Percentiles rank a stretch among this genome's conserved stretches.
These are phyloP conservation scores for Halichoeres trimaculatus DNA, from an alignment of 2,113 vertebrate species.

Conservation along the genomic window DNA sequence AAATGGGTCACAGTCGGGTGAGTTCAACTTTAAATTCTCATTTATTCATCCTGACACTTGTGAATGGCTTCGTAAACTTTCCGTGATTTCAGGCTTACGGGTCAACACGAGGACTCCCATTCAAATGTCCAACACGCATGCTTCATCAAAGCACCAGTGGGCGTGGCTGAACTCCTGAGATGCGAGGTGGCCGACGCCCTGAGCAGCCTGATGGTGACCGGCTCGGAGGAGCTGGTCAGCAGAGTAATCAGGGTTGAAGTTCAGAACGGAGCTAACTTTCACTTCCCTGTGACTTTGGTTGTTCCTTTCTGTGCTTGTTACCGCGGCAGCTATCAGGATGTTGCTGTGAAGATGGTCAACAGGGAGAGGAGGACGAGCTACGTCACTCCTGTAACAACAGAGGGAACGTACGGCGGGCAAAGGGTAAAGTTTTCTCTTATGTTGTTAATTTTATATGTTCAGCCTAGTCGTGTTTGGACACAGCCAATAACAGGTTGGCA, in stretches of 20 bases:
- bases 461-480: too few species aligned
- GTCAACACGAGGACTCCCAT: constrained; percentile 35
- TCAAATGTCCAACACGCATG: constrained; percentile 70
- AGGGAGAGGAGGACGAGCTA: constrained; percentile 72
- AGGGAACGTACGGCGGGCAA: constrained; percentile 74
- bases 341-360: constrained; percentile 85
- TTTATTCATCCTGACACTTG: neutral
- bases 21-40: neutral
- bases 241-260: constrained; percentile 82
- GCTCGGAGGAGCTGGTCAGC: constrained; percentile 90
- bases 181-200: constrained; percentile 78
- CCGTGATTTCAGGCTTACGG: constrained; percentile 71
- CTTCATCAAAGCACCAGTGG: constrained; percentile 79
- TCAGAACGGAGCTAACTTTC: constrained; percentile 27
- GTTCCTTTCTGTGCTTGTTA: constrained; percentile 85
- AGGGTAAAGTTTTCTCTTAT: constrained; percentile 73
- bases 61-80: neutral
- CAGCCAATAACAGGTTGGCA: too few species aligned
- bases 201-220: constrained; percentile 81
- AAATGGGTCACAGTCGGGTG: constrained; percentile 56
- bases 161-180: constrained; percentile 68
- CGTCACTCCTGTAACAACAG: constrained; percentile 76
- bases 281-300: constrained; percentile 83
- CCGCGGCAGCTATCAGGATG: constrained; percentile 85
- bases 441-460: too few species aligned